Evolutionary conservation across 1,140 invertebrate species (phyloP), one percentile per base, ranked within the genome.

Genomic region (Caenorhabditis latens): DNA sequence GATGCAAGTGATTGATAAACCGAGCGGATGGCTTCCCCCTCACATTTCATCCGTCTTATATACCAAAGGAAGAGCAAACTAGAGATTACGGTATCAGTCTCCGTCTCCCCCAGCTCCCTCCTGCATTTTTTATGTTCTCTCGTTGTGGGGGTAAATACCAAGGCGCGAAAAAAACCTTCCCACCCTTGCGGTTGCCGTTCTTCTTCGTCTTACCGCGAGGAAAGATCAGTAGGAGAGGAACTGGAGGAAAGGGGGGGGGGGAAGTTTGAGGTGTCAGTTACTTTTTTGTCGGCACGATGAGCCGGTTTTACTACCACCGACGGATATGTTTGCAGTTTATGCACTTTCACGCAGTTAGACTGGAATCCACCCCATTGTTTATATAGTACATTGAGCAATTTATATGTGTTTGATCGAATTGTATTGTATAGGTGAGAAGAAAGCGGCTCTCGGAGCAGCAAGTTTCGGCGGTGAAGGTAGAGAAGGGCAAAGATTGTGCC

Each of bases 51-150:
- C 21, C 32, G 32, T n/a, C 71, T 79, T 79, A 50, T 79, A 79
- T 79, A 79, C 71, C 7, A 53, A 53, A 24, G 40, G 13, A n/a
- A 53, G 71, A 53, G 71, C 71, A 79, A 79, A 79, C 71, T 79
- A 50, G 71, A 46, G 46, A 79, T 79, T 79, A 79, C 71, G 71
- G 71, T 79, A 79, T 79, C 71, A 79, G 71, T 79, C 71, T 79
- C 8, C 46, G 14, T n/a, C 71, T 79, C 71, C 71, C 71, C 43
- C 71, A 79, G 71, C 71, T 79, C 21, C 71, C 71, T 24, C 53
- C 32, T 32, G 32, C n/a, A 71, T 24, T 79, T 79, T 79, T 79
- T 79, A 13, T 79, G 71, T 79, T 79, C 46, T 50, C 71, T 21
- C 67, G 46, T 32, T 32, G 32, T 1, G 21, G 21, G 65, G 71